A percentile compares a stretch with the other conserved stretches of the same genome.
These are phyloP conservation scores for Podabrus alpinus DNA, from an alignment of 2,888 invertebrate genomes.

Conservation along the genomic window DNA sequence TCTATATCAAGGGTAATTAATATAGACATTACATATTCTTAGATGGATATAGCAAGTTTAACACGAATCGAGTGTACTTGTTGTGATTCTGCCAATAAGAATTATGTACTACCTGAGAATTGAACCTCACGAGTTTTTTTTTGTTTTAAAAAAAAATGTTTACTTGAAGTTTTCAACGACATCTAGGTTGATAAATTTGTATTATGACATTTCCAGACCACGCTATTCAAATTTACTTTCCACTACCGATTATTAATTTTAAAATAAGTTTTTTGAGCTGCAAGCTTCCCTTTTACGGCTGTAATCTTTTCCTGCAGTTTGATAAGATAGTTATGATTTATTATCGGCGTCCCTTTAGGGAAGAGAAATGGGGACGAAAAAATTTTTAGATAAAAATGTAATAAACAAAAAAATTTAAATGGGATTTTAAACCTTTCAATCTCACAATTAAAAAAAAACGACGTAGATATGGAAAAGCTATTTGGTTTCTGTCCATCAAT, in stretches of 20 bases:
- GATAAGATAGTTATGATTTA: conserved; percentile 5
- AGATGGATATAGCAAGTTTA: background rate
- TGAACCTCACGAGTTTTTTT: background rate
- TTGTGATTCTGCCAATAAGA: background rate
- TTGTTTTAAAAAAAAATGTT: too few relatives aligned
- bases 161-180: background rate
- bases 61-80: background rate
- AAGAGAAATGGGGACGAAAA: background rate
- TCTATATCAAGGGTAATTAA: background rate
- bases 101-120: background rate
- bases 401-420: background rate
- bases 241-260: background rate
- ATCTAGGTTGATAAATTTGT: background rate
- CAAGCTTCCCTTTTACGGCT: background rate
- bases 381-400: background rate
- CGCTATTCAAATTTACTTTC: background rate
- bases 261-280: background rate
- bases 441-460: background rate
- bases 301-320: background rate
- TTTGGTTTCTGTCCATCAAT: too few relatives aligned
- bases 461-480: background rate
- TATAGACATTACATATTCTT: background rate
- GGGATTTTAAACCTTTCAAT: background rate
- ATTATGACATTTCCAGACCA: background rate
- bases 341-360: background rate